Conservation (phyloP, 2,113 vertebrate species). For the Phrynocephalus versicolor region DNA sequence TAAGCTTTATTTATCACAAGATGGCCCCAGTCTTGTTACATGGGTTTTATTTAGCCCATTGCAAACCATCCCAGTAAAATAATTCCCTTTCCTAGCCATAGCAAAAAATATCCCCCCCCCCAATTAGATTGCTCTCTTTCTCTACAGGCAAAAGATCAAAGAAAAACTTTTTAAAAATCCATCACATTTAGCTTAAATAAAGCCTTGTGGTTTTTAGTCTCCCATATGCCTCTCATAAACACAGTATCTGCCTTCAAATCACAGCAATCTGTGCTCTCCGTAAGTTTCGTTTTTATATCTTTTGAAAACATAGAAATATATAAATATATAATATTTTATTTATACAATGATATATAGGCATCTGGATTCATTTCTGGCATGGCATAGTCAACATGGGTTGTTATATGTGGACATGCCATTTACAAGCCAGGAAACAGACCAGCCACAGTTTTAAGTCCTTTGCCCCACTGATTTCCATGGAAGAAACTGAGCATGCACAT, state of each 20-base stretch:
- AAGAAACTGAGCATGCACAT: not conserved
- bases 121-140: slow-evolving; percentile 22
- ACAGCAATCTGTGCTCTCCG: slow-evolving; percentile 70
- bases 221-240: slow-evolving; percentile 59
- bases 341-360: slow-evolving; percentile 81
- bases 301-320: slow-evolving; percentile 82
- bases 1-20: slow-evolving; percentile 16
- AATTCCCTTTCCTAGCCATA: slow-evolving; percentile 34
- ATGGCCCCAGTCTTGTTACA: not conserved
- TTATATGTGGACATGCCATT: slow-evolving; percentile 75
- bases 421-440: slow-evolving; percentile 47
- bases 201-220: slow-evolving; percentile 47
- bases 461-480: not conserved
- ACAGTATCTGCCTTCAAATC: slow-evolving; percentile 62
- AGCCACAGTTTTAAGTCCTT: not conserved
- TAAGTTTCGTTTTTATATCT: slow-evolving; percentile 81
- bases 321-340: slow-evolving; percentile 83
- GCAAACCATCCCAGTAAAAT: slow-evolving; percentile 27
- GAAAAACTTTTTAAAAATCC: slow-evolving; percentile 52
- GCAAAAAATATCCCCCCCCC: slow-evolving; percentile 44
- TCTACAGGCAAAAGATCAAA: slow-evolving; percentile 39
- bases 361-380: slow-evolving; percentile 74
- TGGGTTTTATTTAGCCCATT: slow-evolving; percentile 21
- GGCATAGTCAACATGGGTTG: slow-evolving; percentile 68
- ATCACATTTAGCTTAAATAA: not conserved